Evolutionary conservation across 2,797 vertebrate genomes (phyloP).

Genomic region (Perodicticus potto): DNA sequence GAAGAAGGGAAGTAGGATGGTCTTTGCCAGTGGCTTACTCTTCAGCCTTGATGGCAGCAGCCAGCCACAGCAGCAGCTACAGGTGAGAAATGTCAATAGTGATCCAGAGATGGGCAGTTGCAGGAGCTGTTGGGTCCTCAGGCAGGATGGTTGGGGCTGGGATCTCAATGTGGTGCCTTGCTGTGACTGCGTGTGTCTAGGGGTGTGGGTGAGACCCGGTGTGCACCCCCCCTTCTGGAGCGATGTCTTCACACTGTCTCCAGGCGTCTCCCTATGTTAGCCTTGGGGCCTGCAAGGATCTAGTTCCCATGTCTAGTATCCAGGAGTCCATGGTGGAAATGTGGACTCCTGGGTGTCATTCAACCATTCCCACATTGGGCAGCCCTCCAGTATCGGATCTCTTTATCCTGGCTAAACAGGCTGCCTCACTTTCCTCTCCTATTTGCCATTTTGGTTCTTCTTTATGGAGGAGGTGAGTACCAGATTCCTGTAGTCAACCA

Average conservation of each 20-base stretch:
- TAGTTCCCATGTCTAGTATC: not conserved
- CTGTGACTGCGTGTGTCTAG: not conserved
- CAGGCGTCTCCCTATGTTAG: not conserved
- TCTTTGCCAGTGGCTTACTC: not conserved
- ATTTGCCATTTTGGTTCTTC: not conserved
- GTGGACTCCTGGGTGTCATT: not conserved
- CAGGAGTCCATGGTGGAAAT: not conserved
- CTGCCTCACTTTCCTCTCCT: not conserved
- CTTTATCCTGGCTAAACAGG: not conserved
- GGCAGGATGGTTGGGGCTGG: not conserved
- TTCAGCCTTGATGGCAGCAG: not conserved
- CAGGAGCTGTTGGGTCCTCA: not conserved
- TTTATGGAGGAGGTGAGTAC: not conserved
- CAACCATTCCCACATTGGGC: not conserved
- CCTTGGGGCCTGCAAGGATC: not conserved
- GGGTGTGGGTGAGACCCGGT: not conserved
- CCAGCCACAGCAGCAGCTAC: not conserved
- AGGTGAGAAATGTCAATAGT: not conserved
- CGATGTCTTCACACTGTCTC: not conserved
- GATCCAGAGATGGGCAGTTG: not conserved
- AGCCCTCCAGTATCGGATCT: not conserved
- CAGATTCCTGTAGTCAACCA: not conserved
- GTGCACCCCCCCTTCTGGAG: not conserved
- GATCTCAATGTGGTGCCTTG: not conserved
- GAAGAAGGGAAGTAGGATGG: not conserved